phyloP scores from a whole-genome alignment of 2,797 vertebrate species.

The Ataeniobius toweri region DNA sequence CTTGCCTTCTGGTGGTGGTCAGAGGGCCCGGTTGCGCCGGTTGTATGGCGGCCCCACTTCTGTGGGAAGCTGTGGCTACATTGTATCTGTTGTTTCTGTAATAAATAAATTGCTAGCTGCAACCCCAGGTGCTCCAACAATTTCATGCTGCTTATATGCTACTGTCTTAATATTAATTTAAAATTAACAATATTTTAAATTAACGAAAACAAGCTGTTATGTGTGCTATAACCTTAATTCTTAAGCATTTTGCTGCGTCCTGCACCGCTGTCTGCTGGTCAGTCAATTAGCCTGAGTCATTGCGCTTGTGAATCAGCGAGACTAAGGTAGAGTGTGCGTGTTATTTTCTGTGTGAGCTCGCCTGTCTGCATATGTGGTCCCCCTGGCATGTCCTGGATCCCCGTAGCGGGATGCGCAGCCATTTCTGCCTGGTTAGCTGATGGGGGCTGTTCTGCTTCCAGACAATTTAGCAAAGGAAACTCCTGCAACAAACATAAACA shows the following conservation, averaged over 20 bases:
- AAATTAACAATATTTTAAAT: not conserved
- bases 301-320: slow-evolving; percentile 45
- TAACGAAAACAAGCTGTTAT: not conserved
- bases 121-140: too few relatives aligned
- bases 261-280: slow-evolving; percentile 29
- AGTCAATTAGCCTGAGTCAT: slow-evolving; percentile 54
- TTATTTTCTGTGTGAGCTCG: slow-evolving; percentile 44
- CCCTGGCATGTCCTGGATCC: slow-evolving; percentile 79
- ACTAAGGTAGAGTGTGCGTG: slow-evolving; percentile 40
- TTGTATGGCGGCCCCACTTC: too few relatives aligned
- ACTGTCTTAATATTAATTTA: not conserved
- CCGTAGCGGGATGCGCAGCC: slow-evolving; percentile 60
- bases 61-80: too few relatives aligned
- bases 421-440: slow-evolving; percentile 93
- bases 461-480: slow-evolving; percentile 87
- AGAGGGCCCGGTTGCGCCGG: too few relatives aligned
- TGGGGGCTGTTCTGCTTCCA: slow-evolving; percentile 84
- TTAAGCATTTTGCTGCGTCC: not conserved
- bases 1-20: too few relatives aligned
- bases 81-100: not conserved
- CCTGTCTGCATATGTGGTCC: slow-evolving; percentile 54
- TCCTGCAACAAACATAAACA: slow-evolving; percentile 83
- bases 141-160: not conserved
- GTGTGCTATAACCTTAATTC: not conserved
- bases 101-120: not conserved